These are phyloP conservation scores for Ganaspis sp. DNA, from an alignment of 1,140 invertebrate genomes.

Conservation along the genomic window DNA sequence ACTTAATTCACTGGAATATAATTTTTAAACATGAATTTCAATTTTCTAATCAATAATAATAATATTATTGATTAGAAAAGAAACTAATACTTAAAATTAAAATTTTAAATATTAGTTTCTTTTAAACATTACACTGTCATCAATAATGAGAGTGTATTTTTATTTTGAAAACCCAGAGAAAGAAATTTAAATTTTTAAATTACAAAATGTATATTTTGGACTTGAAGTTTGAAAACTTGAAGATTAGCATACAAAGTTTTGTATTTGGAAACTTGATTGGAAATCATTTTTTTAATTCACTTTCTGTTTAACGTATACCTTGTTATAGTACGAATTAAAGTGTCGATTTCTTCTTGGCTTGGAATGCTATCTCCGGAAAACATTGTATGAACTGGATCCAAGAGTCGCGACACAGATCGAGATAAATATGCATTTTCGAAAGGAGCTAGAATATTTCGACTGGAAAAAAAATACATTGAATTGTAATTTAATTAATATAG, in stretches of 20 bases:
- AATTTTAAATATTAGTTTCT: too few relatives aligned
- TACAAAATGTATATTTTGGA: too few relatives aligned
- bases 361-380: conserved; percentile 81
- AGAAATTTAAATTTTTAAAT: too few relatives aligned
- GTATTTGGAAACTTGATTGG: conserved; percentile 12
- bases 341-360: conserved; percentile 82
- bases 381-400: conserved; percentile 91
- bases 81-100: too few relatives aligned
- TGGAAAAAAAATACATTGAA: conserved; percentile 60
- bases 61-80: too few relatives aligned
- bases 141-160: too few relatives aligned
- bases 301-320: too few relatives aligned
- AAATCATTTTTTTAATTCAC: conserved; percentile 21
- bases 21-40: conserved; percentile 33
- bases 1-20: conserved; percentile 82
- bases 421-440: conserved; percentile 94
- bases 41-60: too few relatives aligned
- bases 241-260: too few relatives aligned
- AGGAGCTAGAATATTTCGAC: conserved; percentile 76
- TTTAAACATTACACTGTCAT: too few relatives aligned
- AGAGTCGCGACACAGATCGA: conserved; percentile 86
- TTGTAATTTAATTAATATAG: conserved; percentile 38
- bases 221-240: too few relatives aligned
- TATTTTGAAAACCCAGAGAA: too few relatives aligned
- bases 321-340: conserved; percentile 81